phyloP scores from a whole-genome alignment of 2,888 invertebrate genomes.

The Leptinotarsa tumamoca region DNA sequence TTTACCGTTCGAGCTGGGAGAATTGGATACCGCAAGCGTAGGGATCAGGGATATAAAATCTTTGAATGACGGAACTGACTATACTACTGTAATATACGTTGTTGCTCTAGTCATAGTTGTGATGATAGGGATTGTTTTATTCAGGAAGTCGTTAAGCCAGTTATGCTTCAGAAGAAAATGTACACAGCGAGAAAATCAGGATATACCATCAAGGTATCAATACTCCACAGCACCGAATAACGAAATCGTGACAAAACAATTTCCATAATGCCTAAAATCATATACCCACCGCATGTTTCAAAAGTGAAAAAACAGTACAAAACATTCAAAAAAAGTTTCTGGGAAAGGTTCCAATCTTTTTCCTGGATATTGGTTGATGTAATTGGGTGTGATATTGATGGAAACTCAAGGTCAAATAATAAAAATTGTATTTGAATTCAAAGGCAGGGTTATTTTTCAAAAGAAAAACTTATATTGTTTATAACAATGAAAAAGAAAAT shows the following conservation, averaged over 20 bases:
- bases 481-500: too few species aligned
- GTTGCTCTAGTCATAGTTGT: not conserved
- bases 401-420: too few species aligned
- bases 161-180: not conserved
- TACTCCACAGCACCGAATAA: not conserved
- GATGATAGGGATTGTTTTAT: conserved; percentile 1
- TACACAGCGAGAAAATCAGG: not conserved
- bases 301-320: too few species aligned
- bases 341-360: too few species aligned
- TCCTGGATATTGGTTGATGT: too few species aligned
- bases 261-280: not conserved
- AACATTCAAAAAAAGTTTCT: too few species aligned
- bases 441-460: too few species aligned
- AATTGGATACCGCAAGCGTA: not conserved
- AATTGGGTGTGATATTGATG: too few species aligned
- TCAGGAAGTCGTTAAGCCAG: not conserved
- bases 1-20: not conserved
- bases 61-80: not conserved
- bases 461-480: too few species aligned
- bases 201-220: not conserved
- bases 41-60: not conserved
- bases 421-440: too few species aligned
- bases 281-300: too few species aligned
- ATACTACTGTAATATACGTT: not conserved
- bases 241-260: not conserved